phyloP scores from a whole-genome alignment of 2,113 vertebrate species.

The Corythaeola cristata region DNA sequence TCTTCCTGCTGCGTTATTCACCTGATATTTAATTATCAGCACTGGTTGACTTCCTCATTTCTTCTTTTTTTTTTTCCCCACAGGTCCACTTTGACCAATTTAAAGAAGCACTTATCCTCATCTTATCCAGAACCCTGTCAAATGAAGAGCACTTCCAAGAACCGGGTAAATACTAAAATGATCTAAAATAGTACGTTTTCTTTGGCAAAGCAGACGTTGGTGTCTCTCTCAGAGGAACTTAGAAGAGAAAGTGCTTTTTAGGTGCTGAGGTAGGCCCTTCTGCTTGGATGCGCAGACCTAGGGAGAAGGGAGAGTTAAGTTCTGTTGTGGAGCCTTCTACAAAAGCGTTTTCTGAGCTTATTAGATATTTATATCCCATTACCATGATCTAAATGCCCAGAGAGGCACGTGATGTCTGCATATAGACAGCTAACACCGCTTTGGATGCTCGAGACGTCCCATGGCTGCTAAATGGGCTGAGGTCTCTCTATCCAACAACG shows the following conservation, averaged over 20 bases:
- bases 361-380: neutral
- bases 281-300: neutral
- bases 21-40: neutral
- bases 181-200: rapidly evolving
- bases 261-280: neutral
- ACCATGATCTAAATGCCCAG: neutral
- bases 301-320: neutral
- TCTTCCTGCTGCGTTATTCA: neutral
- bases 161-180: slow-evolving; percentile 78
- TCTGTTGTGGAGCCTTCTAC: neutral
- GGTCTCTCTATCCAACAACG: neutral
- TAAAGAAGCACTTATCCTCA: slow-evolving; percentile 91
- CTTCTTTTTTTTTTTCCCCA: neutral
- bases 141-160: slow-evolving; percentile 78
- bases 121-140: slow-evolving; percentile 81
- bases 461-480: neutral
- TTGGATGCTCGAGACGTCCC: neutral
- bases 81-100: slow-evolving; percentile 95
- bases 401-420: neutral
- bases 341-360: neutral
- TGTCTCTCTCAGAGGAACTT: neutral
- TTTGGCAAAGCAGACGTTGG: neutral
- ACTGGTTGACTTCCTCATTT: neutral
- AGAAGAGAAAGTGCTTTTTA: neutral
- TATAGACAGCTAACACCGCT: neutral